Conservation (phyloP, 1,140 invertebrate species). For the Macrocentrus cingulum region DNA sequence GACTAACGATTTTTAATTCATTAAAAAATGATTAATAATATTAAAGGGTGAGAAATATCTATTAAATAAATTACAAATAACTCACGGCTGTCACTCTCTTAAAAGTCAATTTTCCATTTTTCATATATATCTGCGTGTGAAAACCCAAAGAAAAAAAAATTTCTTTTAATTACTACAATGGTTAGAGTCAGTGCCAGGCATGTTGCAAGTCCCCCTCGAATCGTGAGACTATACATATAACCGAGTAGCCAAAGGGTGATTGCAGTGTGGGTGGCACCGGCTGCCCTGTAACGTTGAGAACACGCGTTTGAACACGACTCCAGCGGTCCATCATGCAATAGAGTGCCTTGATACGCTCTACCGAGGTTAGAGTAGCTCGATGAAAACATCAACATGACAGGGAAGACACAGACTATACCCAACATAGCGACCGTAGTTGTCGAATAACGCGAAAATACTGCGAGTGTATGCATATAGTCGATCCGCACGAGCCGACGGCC, state of each 20-base stretch:
- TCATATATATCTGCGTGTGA: no score
- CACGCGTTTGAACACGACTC: constrained; percentile 45
- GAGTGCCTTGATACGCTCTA: constrained; percentile 32
- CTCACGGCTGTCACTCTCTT: no score
- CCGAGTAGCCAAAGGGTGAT: constrained; percentile 3
- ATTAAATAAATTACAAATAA: no score
- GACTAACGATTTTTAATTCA: no score
- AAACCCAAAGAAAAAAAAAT: constrained; percentile 58
- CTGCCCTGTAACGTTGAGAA: constrained; percentile 13
- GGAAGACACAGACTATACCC: no score
- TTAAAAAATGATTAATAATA: no score
- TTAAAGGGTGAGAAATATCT: no score
- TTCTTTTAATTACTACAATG: constrained; percentile 53
- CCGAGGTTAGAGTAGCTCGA: no score
- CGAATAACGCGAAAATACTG: no score
- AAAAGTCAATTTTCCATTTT: no score
- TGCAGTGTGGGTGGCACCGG: constrained; percentile 17
- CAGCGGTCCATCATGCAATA: constrained; percentile 48
- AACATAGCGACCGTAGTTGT: no score
- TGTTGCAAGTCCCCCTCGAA: constrained; percentile 15
- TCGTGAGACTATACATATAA: constrained; percentile 11
- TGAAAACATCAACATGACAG: background rate
- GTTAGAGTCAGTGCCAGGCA: constrained; percentile 25
- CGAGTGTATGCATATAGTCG: constrained; percentile 18
- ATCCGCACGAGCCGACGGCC: constrained; percentile 54